Percentiles rank a stretch among this genome's conserved stretches.
phyloP scores from a whole-genome alignment of 2,888 invertebrate genomes.

The Scaptomyza polygonia region DNA sequence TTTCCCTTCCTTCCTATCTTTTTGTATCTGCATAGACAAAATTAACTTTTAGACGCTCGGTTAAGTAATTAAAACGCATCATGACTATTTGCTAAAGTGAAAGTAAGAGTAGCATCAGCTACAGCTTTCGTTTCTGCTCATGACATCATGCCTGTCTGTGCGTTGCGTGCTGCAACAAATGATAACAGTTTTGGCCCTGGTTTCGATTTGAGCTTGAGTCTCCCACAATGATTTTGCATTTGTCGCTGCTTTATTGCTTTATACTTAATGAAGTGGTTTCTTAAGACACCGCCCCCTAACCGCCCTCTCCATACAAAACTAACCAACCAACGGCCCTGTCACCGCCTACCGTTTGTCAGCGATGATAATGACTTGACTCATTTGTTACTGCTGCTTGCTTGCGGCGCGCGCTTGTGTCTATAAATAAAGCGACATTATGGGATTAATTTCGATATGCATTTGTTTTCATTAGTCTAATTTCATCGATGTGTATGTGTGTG shows the following conservation, averaged over 20 bases:
- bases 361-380: constrained; percentile 55
- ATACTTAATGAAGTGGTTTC: constrained; percentile 34
- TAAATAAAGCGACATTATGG: constrained; percentile 72
- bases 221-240: constrained; percentile 50
- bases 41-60: constrained; percentile 71
- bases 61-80: constrained; percentile 69
- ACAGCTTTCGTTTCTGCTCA: constrained; percentile 1
- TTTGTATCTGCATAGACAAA: constrained; percentile 15
- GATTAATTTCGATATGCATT: constrained; percentile 77
- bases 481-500: constrained; percentile 13
- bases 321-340: background rate
- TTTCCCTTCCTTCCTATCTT: background rate
- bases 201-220: constrained; percentile 27
- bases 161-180: constrained; percentile 53
- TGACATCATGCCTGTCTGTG: constrained; percentile 29
- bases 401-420: constrained; percentile 50
- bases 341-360: constrained; percentile 33
- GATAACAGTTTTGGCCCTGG: constrained; percentile 44
- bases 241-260: constrained; percentile 28
- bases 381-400: constrained; percentile 46
- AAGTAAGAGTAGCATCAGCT: background rate
- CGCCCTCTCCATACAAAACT: background rate
- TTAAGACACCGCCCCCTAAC: constrained; percentile 30
- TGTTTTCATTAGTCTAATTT: constrained; percentile 77
- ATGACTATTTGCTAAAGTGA: constrained; percentile 66